Evolutionary conservation across 2,888 invertebrate species (phyloP), one percentile per base, ranked within the genome.

Genomic region (Drosophila histrio): DNA sequence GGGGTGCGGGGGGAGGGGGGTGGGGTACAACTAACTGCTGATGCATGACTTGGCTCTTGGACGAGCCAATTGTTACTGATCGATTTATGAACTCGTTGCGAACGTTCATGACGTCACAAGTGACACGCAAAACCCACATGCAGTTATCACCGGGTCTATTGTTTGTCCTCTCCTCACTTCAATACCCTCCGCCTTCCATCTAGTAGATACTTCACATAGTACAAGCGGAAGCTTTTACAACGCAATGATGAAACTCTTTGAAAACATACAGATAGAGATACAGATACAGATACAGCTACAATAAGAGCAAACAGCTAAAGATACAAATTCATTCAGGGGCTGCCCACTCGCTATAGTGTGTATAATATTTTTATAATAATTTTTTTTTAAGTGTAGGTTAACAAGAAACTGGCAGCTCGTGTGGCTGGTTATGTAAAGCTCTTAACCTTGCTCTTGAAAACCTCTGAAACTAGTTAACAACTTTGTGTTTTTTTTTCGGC

Each of bases 361-460:
- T 8, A 24, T 53, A 54, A 54, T 59, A 13, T 53, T 63, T 60
- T 39, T 46, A n/a, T 57, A 43, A 24, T 60, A 11, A 22, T 30
- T 43, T 44, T 47, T 57, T 41, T 61, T 53, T 1, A 36, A 68
- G 85, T 79, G 85, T 83, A 84, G 85, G 85, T 32, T 71, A 72
- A 71, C 79, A 56, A 73, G 71, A 64, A 74, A 69, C 58, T 63
- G 47, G 60, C 65, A 60, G 64, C 60, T 63, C 41, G 65, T 49
- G 57, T 26, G n/a, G 43, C 38, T 63, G 50, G 60, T 65, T 78
- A 70, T 72, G 71, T 52, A 53, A 67, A 63, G 54, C 64, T 72
- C 68, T 75, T 82, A 74, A 79, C 87, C 86, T 86, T 86, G 86
- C 76, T 71, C 86, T 87, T 87, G 81, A 87, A 87, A 69, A 56